A percentile compares a stretch with the other conserved stretches of the same genome.
Conservation (phyloP, 2,888 invertebrate species). For the Spisula subtruncata region DNA sequence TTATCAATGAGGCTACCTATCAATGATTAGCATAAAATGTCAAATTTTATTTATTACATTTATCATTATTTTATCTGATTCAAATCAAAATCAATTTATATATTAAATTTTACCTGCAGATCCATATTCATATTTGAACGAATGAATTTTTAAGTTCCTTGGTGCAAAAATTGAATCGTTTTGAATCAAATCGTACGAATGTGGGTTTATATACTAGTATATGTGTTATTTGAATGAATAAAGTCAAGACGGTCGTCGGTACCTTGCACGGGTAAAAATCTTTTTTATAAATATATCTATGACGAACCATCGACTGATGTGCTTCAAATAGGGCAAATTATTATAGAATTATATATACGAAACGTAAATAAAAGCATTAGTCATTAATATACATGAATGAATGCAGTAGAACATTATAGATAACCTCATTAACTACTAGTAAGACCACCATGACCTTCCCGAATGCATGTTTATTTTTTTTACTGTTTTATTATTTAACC, state of each 20-base stretch:
- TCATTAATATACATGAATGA: no score
- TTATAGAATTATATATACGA: no score
- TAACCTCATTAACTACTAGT: no score
- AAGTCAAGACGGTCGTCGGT: background rate
- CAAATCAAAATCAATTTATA: background rate
- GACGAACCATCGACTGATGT: background rate
- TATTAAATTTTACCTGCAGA: background rate
- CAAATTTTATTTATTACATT: background rate
- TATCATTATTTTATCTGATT: background rate
- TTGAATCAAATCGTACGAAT: background rate
- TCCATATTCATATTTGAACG: background rate
- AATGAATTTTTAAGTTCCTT: background rate
- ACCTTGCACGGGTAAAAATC: background rate
- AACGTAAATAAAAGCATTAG: no score
- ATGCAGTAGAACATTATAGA: no score
- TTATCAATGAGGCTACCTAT: background rate
- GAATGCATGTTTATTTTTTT: no score
- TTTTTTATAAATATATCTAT: background rate
- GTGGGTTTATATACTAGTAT: background rate
- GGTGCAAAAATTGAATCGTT: background rate
- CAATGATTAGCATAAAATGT: background rate
- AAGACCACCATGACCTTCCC: no score
- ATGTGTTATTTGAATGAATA: no score
- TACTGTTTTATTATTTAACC: no score
- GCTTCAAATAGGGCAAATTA: no score